phyloP scores from a whole-genome alignment of 2,113 vertebrate species.

The Pachyramphus minor region DNA sequence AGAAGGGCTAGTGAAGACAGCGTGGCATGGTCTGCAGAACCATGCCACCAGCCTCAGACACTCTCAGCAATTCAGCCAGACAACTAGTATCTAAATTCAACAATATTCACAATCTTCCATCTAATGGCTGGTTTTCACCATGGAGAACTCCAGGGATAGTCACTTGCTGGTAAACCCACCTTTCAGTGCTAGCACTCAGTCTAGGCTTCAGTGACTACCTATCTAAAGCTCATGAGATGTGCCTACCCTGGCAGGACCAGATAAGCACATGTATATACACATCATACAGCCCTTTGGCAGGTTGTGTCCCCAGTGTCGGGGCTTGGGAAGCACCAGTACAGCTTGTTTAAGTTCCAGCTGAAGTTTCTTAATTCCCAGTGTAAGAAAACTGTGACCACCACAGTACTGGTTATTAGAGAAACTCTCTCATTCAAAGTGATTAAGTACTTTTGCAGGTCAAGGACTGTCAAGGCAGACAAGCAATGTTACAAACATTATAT shows the following conservation, averaged over 20 bases:
- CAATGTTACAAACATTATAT: background rate
- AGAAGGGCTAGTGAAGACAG: background rate
- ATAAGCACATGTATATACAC: too few species aligned
- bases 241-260: background rate
- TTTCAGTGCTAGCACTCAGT: background rate
- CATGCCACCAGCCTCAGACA: background rate
- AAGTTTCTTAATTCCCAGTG: background rate
- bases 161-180: background rate
- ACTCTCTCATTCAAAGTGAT: background rate
- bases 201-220: background rate
- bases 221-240: background rate
- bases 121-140: background rate
- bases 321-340: background rate
- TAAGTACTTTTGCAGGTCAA: background rate
- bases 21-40: background rate
- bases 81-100: background rate
- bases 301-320: rapidly evolving
- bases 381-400: background rate
- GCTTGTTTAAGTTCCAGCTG: background rate
- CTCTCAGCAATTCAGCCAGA: background rate
- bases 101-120: background rate
- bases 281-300: background rate
- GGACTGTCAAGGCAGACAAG: background rate
- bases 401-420: background rate
- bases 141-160: background rate